phyloP scores from a whole-genome alignment of 92 coral and sea anemone genomes.

The Montipora capitata region DNA sequence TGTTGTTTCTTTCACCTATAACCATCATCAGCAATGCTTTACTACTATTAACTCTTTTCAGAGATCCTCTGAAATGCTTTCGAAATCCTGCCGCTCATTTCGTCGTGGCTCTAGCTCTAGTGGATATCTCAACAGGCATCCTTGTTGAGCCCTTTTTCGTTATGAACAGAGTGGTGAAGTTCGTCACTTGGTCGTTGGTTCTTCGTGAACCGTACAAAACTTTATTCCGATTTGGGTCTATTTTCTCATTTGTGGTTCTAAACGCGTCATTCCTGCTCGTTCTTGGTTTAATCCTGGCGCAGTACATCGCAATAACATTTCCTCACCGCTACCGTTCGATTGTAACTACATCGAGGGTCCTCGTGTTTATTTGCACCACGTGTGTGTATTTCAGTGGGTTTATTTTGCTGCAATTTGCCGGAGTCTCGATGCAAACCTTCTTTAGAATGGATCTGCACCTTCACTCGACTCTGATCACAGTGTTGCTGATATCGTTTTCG shows the following conservation, averaged over 20 bases:
- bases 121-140: conserved; percentile 28
- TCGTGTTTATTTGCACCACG: conserved; percentile 39
- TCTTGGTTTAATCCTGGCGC: conserved; percentile 65
- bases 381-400: conserved; percentile 69
- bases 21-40: conserved; percentile 44
- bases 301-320: conserved; percentile 69
- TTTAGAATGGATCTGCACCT: conserved; percentile 68
- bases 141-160: conserved; percentile 43
- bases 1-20: conserved; percentile 50
- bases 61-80: conserved; percentile 67
- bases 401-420: conserved; percentile 57
- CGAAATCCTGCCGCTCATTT: conserved; percentile 61
- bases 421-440: conserved; percentile 29
- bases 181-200: background rate
- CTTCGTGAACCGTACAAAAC: conserved; percentile 18
- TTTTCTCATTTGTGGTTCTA: conserved; percentile 62
- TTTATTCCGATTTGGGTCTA: conserved; percentile 1
- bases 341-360: conserved; percentile 64
- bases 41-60: conserved; percentile 35
- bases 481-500: conserved; percentile 56
- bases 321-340: conserved; percentile 74
- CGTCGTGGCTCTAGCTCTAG: conserved; percentile 54
- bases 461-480: conserved; percentile 58
- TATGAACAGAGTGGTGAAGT: conserved; percentile 11
- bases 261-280: conserved; percentile 78